A percentile compares a stretch with the other conserved stretches of the same genome.
phyloP scores from a whole-genome alignment of 2,888 invertebrate genomes.

The Platycheirus rosarum region DNA sequence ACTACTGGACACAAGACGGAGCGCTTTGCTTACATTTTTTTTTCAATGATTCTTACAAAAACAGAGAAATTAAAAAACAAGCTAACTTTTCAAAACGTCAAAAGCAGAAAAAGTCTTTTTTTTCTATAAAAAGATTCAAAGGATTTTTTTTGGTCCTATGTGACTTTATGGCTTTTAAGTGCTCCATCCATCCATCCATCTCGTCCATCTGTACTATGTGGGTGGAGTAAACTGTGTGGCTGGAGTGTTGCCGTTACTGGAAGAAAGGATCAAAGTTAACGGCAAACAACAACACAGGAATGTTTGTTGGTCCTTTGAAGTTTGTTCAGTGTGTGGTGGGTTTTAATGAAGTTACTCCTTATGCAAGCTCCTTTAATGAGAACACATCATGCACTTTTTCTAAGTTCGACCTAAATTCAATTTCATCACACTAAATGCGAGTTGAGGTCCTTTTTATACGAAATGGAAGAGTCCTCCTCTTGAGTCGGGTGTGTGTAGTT shows the following conservation, averaged over 20 bases:
- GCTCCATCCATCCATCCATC: conserved; percentile 36
- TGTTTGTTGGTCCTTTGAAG: conserved; percentile 11
- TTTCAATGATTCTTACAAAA: neutral
- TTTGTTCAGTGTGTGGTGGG: conserved; percentile 7
- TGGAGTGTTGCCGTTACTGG: neutral
- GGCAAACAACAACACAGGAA: conserved; percentile 29
- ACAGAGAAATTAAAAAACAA: conserved; percentile 2
- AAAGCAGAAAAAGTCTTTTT: conserved; percentile 22
- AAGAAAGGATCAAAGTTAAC: conserved; percentile 38
- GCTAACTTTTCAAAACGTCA: conserved; percentile 10
- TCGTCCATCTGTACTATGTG: conserved; percentile 6
- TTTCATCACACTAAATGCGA: conserved; percentile 8
- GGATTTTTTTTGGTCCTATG: conserved; percentile 1
- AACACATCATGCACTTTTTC: conserved; percentile 31
- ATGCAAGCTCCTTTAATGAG: conserved; percentile 60
- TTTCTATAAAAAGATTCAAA: conserved; percentile 12
- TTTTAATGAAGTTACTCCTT: conserved; percentile 65
- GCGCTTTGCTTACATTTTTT: neutral
- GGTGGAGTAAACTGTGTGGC: conserved; percentile 1
- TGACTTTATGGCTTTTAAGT: conserved; percentile 51
- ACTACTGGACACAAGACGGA: conserved; percentile 42
- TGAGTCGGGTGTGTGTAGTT: neutral
- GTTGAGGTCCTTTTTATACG: conserved; percentile 1
- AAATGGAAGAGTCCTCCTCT: conserved; percentile 33
- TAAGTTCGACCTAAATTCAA: conserved; percentile 48